phyloP scores from a whole-genome alignment of 1,140 invertebrate species.

The Drosophila kepulauana region DNA sequence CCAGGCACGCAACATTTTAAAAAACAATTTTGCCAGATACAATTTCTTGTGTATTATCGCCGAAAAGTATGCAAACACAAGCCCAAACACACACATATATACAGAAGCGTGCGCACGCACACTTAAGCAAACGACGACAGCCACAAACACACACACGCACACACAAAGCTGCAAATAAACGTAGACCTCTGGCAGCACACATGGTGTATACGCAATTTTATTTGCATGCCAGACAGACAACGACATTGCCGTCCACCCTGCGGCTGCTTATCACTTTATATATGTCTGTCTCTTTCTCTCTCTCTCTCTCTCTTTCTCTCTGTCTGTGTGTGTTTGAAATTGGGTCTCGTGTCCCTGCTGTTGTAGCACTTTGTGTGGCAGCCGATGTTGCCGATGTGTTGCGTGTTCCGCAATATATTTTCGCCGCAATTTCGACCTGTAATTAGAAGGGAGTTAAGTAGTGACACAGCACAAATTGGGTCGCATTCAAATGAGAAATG shows the following conservation, averaged over 20 bases:
- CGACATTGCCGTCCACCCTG: conserved; percentile 53
- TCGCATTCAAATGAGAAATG: not conserved
- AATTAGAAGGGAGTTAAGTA: conserved; percentile 1
- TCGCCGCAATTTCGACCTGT: conserved; percentile 10
- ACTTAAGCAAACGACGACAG: conserved; percentile 21
- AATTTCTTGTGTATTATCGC: conserved; percentile 78
- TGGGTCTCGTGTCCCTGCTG: conserved; percentile 14
- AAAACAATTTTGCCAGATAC: conserved; percentile 78
- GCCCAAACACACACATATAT: conserved; percentile 9
- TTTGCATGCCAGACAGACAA: conserved; percentile 60
- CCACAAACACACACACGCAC: conserved; percentile 31
- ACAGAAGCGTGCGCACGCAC: conserved; percentile 14
- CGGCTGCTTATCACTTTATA: conserved; percentile 74
- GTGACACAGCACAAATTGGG: not conserved
- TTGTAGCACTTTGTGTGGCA: conserved; percentile 17
- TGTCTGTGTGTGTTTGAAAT: conserved; percentile 14
- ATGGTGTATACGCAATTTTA: conserved; percentile 77
- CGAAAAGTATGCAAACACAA: conserved; percentile 69
- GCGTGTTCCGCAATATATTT: conserved; percentile 16
- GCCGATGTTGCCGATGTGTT: not conserved
- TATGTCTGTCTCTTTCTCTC: not conserved
- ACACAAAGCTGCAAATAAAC: conserved; percentile 31
- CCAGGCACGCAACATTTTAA: conserved; percentile 78
- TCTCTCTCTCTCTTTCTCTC: not conserved
- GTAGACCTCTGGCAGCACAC: conserved; percentile 12